phyloP scores from a whole-genome alignment of 2,888 invertebrate species.

The Fissipunctia ypsillon region DNA sequence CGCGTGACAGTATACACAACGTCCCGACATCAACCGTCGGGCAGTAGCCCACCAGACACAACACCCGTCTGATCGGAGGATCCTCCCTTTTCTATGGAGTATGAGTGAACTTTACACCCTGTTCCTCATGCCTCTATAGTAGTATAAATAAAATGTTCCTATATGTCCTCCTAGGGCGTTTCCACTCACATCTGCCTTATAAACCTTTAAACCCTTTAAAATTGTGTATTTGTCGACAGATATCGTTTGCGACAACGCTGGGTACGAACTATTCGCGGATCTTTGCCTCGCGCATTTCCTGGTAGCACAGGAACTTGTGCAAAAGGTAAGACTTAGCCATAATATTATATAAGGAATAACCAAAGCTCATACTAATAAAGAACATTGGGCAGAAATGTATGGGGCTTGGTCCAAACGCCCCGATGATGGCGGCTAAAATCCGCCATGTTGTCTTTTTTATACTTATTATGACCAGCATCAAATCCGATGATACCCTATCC shows the following conservation, averaged over 20 bases:
- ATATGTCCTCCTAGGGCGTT: too few relatives aligned
- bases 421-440: too few relatives aligned
- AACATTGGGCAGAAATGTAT: background rate
- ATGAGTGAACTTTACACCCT: too few relatives aligned
- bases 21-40: too few relatives aligned
- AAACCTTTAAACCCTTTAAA: too few relatives aligned
- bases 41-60: too few relatives aligned
- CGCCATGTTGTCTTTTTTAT: background rate
- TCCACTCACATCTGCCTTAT: too few relatives aligned
- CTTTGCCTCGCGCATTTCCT: constrained; percentile 96
- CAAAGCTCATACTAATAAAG: background rate
- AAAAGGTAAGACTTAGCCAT: constrained; percentile 75
- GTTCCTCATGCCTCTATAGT: too few relatives aligned
- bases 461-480: background rate
- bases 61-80: too few relatives aligned
- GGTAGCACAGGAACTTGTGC: constrained; percentile 87
- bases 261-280: constrained; percentile 97
- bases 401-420: background rate
- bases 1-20: too few relatives aligned
- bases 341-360: background rate
- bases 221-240: constrained; percentile 85
- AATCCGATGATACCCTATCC: background rate
- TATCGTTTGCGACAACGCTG: constrained; percentile 97
- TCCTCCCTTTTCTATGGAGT: too few relatives aligned
- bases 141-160: too few relatives aligned